A percentile compares a stretch with the other conserved stretches of the same genome.
Evolutionary conservation across 2,888 invertebrate species (phyloP).

Genomic region (Alcis repandata): DNA sequence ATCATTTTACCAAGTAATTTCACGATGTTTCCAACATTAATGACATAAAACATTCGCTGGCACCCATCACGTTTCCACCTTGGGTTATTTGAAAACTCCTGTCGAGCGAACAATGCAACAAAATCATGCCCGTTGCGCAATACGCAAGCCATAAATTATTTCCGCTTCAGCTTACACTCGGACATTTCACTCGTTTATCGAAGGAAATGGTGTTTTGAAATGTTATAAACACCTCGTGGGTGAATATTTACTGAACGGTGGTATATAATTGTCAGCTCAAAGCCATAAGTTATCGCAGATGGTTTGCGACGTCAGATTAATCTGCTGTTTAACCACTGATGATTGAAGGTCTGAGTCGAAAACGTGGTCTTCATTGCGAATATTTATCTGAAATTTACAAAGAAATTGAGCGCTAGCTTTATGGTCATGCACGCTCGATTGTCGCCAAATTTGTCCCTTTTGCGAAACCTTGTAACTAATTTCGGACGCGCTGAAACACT

Average conservation of each 20-base stretch:
- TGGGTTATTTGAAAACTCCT: conserved; percentile 43
- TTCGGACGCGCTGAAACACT: conserved; percentile 32
- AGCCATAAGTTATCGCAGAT: conserved; percentile 31
- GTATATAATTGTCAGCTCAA: conserved; percentile 14
- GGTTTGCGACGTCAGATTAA: conserved; percentile 36
- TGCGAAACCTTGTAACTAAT: conserved; percentile 25
- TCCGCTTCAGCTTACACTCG: conserved; percentile 32
- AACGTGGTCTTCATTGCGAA: conserved; percentile 14
- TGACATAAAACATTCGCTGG: conserved; percentile 40
- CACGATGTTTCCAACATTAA: conserved; percentile 38
- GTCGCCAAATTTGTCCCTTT: conserved; percentile 11
- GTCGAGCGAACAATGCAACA: conserved; percentile 42
- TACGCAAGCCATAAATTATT: conserved; percentile 24
- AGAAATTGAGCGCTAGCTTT: conserved; percentile 1
- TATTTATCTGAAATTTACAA: conserved; percentile 1
- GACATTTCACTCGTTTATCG: conserved; percentile 27
- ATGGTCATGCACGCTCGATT: background rate
- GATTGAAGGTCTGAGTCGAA: conserved; percentile 31
- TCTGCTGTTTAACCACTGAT: conserved; percentile 20
- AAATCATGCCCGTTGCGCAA: conserved; percentile 36
- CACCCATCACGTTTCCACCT: conserved; percentile 34
- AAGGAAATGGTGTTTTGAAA: conserved; percentile 31
- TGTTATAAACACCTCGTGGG: conserved; percentile 22
- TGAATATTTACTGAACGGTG: conserved; percentile 33
- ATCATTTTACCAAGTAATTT: conserved; percentile 38